These are phyloP conservation scores for Ophraella communa DNA, from an alignment of 2,888 invertebrate genomes.

Conservation along the genomic window DNA sequence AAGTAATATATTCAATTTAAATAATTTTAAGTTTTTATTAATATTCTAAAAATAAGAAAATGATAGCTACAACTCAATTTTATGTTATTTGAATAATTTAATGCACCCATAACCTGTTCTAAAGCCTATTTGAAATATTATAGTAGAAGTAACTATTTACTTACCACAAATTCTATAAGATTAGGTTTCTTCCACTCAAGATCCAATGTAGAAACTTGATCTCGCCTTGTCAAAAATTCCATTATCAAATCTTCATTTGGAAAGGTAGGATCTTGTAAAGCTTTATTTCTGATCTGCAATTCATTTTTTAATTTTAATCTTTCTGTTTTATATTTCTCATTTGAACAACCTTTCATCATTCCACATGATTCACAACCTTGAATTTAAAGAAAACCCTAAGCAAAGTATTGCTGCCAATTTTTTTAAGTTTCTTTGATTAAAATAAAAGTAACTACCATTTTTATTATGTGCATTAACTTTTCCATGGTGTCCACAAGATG, in stretches of 20 bases:
- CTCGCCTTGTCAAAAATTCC: constrained; percentile 71
- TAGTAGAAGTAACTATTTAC: constrained; percentile 39
- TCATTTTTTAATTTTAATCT: constrained; percentile 72
- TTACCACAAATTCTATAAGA: constrained; percentile 73
- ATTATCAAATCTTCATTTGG: constrained; percentile 76
- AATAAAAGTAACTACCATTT: constrained; percentile 51
- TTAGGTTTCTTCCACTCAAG: constrained; percentile 72
- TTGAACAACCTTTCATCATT: constrained; percentile 68
- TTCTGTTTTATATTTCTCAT: constrained; percentile 67
- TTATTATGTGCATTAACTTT: constrained; percentile 67
- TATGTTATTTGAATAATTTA: too few relatives aligned
- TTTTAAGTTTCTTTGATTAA: neutral
- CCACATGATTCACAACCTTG: constrained; percentile 71
- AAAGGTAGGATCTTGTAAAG: constrained; percentile 68
- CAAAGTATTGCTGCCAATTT: neutral
- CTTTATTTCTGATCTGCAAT: constrained; percentile 71
- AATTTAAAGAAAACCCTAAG: neutral
- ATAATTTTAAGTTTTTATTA: too few relatives aligned
- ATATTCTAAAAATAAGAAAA: too few relatives aligned
- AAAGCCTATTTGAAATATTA: too few relatives aligned
- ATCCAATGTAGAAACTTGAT: constrained; percentile 63
- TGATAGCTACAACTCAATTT: too few relatives aligned
- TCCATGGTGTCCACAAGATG: constrained; percentile 76
- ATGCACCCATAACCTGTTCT: too few relatives aligned
- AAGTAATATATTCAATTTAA: too few relatives aligned